Conservation (phyloP, 2,888 invertebrate genomes). For the Drosophila bunnanda region DNA sequence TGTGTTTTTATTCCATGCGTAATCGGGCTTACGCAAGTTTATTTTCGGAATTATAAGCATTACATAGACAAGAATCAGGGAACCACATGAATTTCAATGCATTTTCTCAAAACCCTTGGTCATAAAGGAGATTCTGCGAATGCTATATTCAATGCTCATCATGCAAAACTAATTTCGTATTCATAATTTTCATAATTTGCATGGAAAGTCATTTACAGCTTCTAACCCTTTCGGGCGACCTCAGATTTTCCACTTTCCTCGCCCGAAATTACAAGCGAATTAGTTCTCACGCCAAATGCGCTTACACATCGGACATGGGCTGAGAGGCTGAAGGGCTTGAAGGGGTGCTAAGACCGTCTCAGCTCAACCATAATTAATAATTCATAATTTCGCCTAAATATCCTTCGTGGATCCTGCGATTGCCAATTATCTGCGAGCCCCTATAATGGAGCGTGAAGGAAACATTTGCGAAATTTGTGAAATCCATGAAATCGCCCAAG, state of each 20-base stretch:
- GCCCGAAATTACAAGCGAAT: slow-evolving; percentile 69
- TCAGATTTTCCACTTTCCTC: slow-evolving; percentile 51
- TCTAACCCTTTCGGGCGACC: slow-evolving; percentile 19
- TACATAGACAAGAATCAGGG: not conserved
- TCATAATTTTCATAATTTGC: slow-evolving; percentile 73
- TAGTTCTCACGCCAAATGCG: slow-evolving; percentile 76
- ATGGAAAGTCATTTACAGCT: slow-evolving; percentile 48
- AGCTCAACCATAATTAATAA: slow-evolving; percentile 67
- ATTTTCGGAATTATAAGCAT: slow-evolving; percentile 2
- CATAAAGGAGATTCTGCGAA: not conserved
- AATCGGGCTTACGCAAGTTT: slow-evolving; percentile 1
- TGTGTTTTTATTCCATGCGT: slow-evolving; percentile 6
- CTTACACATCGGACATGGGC: slow-evolving; percentile 48
- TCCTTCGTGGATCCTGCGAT: slow-evolving; percentile 31
- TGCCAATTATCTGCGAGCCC: slow-evolving; percentile 55
- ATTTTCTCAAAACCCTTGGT: not conserved
- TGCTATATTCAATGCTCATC: slow-evolving; percentile 34
- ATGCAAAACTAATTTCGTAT: slow-evolving; percentile 61
- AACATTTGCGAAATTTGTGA: slow-evolving; percentile 53
- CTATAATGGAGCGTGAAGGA: slow-evolving; percentile 73
- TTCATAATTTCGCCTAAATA: slow-evolving; percentile 72
- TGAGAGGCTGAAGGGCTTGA: not conserved
- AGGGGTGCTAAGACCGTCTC: slow-evolving; percentile 21
- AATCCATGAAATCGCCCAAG: slow-evolving; percentile 69
- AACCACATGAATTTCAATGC: slow-evolving; percentile 10